Percentiles rank a stretch among this genome's conserved stretches.
phyloP scores from a whole-genome alignment of 2,888 invertebrate species.

The Lagria hirta region DNA sequence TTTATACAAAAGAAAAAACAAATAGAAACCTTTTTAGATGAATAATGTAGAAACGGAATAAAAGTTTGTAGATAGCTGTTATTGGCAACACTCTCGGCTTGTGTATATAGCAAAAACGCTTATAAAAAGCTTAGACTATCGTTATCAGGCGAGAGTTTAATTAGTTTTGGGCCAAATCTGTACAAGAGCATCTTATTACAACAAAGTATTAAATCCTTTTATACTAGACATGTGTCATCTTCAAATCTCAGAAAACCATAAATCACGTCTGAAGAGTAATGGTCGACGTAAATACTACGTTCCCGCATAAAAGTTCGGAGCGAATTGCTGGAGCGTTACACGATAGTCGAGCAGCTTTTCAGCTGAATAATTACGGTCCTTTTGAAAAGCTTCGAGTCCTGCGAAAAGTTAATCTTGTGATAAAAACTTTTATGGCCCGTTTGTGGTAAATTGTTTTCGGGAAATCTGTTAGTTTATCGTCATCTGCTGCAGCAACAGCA shows the following conservation, averaged over 20 bases:
- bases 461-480: conserved; percentile 25
- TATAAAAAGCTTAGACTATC: too few relatives aligned
- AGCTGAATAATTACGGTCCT: conserved; percentile 31
- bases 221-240: conserved; percentile 32
- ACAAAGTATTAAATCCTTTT: conserved; percentile 31
- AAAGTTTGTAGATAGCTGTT: too few relatives aligned
- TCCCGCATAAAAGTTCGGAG: conserved; percentile 22
- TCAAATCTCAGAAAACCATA: conserved; percentile 31
- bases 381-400: conserved; percentile 25
- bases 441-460: conserved; percentile 33
- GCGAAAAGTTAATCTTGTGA: conserved; percentile 32
- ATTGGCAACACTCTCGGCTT: too few relatives aligned
- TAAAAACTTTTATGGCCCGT: conserved; percentile 32
- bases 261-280: conserved; percentile 28
- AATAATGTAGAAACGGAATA: too few relatives aligned
- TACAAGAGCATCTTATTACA: too few relatives aligned
- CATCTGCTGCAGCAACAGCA: too few relatives aligned
- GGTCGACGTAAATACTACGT: conserved; percentile 24
- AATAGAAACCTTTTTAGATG: too few relatives aligned
- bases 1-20: too few relatives aligned
- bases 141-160: too few relatives aligned
- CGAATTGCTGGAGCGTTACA: conserved; percentile 28
- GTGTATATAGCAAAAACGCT: too few relatives aligned
- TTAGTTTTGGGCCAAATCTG: too few relatives aligned
- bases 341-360: conserved; percentile 29